Base-by-base conservation (phyloP, 2,797 vertebrate genomes). In the Trachurus trachurus region DNA sequence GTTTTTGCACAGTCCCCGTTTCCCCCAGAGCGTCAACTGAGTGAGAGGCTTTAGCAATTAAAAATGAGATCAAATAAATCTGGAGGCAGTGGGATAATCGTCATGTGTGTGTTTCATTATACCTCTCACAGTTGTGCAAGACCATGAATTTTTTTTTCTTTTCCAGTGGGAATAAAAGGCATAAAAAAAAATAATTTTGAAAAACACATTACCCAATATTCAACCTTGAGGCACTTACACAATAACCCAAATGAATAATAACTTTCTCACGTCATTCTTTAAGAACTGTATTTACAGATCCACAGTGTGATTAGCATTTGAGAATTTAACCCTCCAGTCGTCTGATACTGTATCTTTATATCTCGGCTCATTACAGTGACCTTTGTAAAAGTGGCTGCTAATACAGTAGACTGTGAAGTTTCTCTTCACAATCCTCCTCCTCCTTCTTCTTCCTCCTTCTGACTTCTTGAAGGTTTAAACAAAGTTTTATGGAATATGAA, bases 241-340 rank as follows among this genome's bases (percentile, higher is more conserved):
- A 75, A 21, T 45, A 7, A 76, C 26, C 22, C 5, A 4, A 21
- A 15, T 63, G 53, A 67, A 40, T 34, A 72, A 47, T 21, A 71
- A 22, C 60, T 40, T 29, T 59, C 31, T 31, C 29, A 59, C 22
- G 42, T 21, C 17, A 37, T 67, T 76, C 10, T 26, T 44, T 9
- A 26, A 19, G 16, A 66, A 37, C 42, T 16, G 2, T 42, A 10
- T 22, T 42, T 47, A 54, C 45, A 42, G 21, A 65, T 68, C 52
- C 26, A 22, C 10, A 13, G 6, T 8, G 34, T 58, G n/a, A 63
- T 58, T 7, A 56, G 15, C 54, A 42, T 66, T 76, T 37, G 34
- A 9, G 34, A 26, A 21, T 53, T 1, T 11, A 58, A 31, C 44
- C 11, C 22, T 13, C 59, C 21, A 53, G 21, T 54, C 9, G 15